These are phyloP conservation scores for Amazona guildingii DNA, from an alignment of 2,113 vertebrate species.

Conservation along the genomic window DNA sequence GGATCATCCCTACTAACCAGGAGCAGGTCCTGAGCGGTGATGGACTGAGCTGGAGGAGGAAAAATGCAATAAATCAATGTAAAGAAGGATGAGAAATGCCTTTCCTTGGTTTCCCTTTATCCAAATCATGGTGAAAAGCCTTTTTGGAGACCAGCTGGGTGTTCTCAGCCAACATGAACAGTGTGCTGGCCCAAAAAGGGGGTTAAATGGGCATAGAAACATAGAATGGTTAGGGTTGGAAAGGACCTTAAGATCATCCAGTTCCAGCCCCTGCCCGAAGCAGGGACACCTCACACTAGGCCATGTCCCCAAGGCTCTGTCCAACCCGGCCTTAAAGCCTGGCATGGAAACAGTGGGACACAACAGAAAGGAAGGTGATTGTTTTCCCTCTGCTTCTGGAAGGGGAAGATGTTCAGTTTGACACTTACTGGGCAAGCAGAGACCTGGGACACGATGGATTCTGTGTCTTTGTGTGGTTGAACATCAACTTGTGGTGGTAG, in stretches of 20 bases:
- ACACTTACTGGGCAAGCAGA: not conserved
- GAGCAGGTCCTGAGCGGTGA: fast-evolving
- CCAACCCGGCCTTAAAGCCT: not conserved
- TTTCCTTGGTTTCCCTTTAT: fast-evolving
- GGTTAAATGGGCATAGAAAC: not conserved
- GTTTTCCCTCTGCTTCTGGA: not conserved
- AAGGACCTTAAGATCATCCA: not conserved
- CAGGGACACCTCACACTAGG: not conserved
- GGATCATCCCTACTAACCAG: conserved; percentile 77
- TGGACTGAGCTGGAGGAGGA: not conserved
- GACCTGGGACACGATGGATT: not conserved
- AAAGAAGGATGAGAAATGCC: not conserved
- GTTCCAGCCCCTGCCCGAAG: not conserved
- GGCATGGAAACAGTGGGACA: not conserved
- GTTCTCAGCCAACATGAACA: not conserved
- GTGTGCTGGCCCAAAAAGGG: fast-evolving
- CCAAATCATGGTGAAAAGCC: fast-evolving
- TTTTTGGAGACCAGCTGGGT: fast-evolving
- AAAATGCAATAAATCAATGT: not conserved
- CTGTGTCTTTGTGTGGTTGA: not conserved
- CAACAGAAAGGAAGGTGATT: not conserved
- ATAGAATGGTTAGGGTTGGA: not conserved
- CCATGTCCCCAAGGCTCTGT: not conserved
- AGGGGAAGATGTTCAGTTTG: not conserved
- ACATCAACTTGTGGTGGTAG: not conserved